Percentiles rank a stretch among this genome's conserved stretches.
Evolutionary conservation across 2,888 invertebrate species (phyloP).

Genomic region (Cerceris rybyensis): DNA sequence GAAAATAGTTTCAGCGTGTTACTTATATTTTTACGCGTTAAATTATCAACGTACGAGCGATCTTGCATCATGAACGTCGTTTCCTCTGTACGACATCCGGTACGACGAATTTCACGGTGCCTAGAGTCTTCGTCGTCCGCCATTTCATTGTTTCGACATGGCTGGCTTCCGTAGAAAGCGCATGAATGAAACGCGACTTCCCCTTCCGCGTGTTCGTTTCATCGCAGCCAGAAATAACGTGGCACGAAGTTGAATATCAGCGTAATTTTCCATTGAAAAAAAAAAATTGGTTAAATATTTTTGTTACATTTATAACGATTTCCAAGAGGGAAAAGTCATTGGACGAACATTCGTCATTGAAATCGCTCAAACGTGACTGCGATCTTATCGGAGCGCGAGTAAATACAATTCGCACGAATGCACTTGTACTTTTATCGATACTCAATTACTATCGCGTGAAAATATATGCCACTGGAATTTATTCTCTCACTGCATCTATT

Average conservation of each 20-base stretch:
- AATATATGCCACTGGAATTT: too few relatives aligned
- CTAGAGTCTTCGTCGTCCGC: conserved; percentile 54
- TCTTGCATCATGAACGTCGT: conserved; percentile 46
- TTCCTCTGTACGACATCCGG: conserved; percentile 53
- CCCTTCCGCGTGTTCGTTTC: background rate
- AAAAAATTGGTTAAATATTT: background rate
- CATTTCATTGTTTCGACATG: conserved; percentile 65
- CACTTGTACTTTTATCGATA: too few relatives aligned
- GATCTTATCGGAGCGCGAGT: background rate
- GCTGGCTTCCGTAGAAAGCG: conserved; percentile 19
- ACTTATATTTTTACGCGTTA: conserved; percentile 34
- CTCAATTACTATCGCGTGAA: too few relatives aligned
- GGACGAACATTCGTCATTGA: background rate
- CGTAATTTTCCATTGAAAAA: background rate
- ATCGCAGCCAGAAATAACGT: background rate
- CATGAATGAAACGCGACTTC: conserved; percentile 1
- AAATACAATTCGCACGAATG: background rate
- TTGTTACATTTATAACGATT: background rate
- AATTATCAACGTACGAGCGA: conserved; percentile 27
- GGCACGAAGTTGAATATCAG: background rate
- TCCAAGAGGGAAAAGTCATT: background rate
- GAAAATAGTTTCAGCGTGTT: conserved; percentile 6
- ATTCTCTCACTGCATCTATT: too few relatives aligned
- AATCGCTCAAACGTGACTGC: background rate
- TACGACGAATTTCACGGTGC: conserved; percentile 37